Evolutionary conservation across 1,140 invertebrate genomes (phyloP).

Genomic region (Laodelphax striatellus): DNA sequence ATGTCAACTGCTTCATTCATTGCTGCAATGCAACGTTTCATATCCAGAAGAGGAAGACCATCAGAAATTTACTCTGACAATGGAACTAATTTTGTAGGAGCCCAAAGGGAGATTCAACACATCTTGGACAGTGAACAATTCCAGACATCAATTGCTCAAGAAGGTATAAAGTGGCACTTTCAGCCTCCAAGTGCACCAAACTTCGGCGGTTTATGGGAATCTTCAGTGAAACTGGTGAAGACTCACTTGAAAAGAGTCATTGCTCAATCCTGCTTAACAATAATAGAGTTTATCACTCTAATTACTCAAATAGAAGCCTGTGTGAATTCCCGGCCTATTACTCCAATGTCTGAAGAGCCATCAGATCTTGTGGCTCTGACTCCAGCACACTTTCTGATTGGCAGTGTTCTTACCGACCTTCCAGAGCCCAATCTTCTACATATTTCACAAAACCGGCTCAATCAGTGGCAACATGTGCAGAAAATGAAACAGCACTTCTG

Average conservation of each 20-base stretch:
- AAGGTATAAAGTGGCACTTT: no score
- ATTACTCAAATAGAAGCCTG: conserved; percentile 25
- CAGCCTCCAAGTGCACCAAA: conserved; percentile 22
- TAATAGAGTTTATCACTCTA: conserved; percentile 26
- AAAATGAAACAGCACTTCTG: not conserved
- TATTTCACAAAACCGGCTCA: not conserved
- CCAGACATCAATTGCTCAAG: not conserved
- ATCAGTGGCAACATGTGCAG: not conserved
- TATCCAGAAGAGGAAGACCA: conserved; percentile 23
- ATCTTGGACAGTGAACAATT: no score
- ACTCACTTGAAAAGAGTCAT: conserved; percentile 14
- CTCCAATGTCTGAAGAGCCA: conserved; percentile 26
- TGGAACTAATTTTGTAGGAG: conserved; percentile 27
- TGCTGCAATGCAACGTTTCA: conserved; percentile 13
- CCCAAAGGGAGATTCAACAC: conserved; percentile 10
- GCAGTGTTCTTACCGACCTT: conserved; percentile 10
- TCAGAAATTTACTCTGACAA: conserved; percentile 24
- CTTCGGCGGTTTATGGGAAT: conserved; percentile 26
- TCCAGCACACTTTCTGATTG: conserved; percentile 28
- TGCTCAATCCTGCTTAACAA: conserved; percentile 24
- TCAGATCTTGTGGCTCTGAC: conserved; percentile 25
- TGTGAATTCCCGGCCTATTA: conserved; percentile 32
- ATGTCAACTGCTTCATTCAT: conserved; percentile 18
- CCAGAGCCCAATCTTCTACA: not conserved
- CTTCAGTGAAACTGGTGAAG: conserved; percentile 24